These are phyloP conservation scores for Cosmorhoe ocellata DNA, from an alignment of 2,888 invertebrate species.

Conservation along the genomic window DNA sequence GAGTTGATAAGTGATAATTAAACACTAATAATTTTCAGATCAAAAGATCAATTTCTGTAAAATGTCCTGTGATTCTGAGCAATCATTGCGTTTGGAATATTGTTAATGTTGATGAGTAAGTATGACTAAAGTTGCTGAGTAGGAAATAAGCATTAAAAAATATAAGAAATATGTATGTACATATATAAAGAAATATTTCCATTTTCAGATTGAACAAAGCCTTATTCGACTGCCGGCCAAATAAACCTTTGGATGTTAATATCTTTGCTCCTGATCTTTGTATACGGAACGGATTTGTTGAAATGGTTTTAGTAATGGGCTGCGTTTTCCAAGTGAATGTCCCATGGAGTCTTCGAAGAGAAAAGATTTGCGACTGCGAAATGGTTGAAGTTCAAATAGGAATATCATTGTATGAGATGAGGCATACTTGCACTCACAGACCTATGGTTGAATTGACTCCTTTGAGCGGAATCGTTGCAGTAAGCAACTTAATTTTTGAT, in stretches of 20 bases:
- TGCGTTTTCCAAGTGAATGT: constrained; percentile 61
- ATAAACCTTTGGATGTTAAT: constrained; percentile 56
- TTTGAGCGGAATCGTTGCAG: constrained; percentile 61
- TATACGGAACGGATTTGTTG: constrained; percentile 51
- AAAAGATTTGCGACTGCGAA: constrained; percentile 71
- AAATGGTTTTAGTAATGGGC: constrained; percentile 65
- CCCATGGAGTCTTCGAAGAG: constrained; percentile 62
- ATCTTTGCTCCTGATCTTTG: constrained; percentile 70
- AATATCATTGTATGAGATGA: constrained; percentile 68
- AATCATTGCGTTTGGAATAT: constrained; percentile 76
- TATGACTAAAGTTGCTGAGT: constrained; percentile 21
- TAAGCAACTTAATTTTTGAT: constrained; percentile 31
- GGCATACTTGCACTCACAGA: constrained; percentile 67
- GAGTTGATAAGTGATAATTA: too few species aligned
- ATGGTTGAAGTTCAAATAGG: constrained; percentile 69
- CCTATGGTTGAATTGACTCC: constrained; percentile 59
- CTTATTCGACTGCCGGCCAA: constrained; percentile 60
- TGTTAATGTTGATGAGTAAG: constrained; percentile 69
- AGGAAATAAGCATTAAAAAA: background rate
- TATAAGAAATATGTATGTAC: too few species aligned
- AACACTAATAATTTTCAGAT: constrained; percentile 50
- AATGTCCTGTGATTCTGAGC: constrained; percentile 69
- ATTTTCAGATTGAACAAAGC: constrained; percentile 63
- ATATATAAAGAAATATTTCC: background rate
- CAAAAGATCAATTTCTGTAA: constrained; percentile 67